Evolutionary conservation across 2,797 vertebrate species (phyloP).

Genomic region (Poecilia velifera): DNA sequence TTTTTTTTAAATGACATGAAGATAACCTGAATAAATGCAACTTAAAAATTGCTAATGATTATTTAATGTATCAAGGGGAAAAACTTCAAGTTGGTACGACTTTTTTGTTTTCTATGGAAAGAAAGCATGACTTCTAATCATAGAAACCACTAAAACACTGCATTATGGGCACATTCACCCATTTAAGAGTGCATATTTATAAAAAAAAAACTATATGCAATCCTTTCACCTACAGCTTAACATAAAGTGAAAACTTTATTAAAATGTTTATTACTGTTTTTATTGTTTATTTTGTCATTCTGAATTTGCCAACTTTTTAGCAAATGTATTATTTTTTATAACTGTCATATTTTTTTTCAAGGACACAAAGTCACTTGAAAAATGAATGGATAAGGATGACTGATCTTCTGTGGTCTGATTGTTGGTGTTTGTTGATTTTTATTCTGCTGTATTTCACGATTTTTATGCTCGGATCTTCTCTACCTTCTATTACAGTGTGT

Average conservation of each 20-base stretch:
- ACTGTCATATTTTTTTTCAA: neutral
- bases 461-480: neutral
- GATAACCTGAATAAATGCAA: neutral
- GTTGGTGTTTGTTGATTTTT: neutral
- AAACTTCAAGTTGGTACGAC: neutral
- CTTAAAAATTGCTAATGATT: neutral
- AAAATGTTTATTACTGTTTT: neutral
- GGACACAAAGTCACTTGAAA: neutral
- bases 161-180: neutral
- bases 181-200: neutral
- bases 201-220: neutral
- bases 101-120: neutral
- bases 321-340: neutral
- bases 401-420: neutral
- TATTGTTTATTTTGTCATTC: neutral
- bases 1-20: neutral
- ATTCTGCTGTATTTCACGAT: neutral
- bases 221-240: neutral
- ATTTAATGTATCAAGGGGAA: neutral
- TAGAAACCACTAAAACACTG: neutral
- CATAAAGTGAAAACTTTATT: neutral
- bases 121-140: neutral
- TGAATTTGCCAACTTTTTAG: neutral
- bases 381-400: neutral
- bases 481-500: neutral